Evolutionary conservation across 2,113 vertebrate species (phyloP).

Genomic region (Burhinus bistriatus): DNA sequence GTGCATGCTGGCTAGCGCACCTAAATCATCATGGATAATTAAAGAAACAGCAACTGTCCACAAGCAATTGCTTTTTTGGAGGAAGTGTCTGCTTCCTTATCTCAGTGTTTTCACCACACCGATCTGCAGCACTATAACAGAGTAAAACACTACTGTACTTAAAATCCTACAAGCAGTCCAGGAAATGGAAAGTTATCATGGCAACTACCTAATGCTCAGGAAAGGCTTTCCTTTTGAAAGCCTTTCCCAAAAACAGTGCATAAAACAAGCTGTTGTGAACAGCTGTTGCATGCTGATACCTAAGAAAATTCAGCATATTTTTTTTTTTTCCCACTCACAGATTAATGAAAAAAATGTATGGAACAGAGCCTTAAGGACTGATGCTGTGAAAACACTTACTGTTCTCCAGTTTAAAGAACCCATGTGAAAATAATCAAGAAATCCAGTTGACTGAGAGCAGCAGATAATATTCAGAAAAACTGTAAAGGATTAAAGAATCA

Average conservation of each 20-base stretch:
- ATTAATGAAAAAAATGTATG: not conserved
- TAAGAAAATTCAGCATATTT: not conserved
- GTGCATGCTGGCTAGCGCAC: not conserved
- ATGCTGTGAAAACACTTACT: not conserved
- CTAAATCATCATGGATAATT: not conserved
- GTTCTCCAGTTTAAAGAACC: not conserved
- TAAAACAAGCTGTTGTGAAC: not conserved
- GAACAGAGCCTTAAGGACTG: not conserved
- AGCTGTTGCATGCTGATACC: not conserved
- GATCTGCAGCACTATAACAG: not conserved
- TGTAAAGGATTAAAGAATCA: not conserved
- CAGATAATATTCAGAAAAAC: not conserved
- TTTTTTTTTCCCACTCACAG: not conserved
- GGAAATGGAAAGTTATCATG: not conserved
- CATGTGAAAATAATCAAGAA: not conserved
- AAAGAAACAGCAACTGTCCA: not conserved
- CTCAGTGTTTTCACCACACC: not conserved
- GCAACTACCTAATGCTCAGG: not conserved
- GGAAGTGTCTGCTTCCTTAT: not conserved
- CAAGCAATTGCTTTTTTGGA: not conserved
- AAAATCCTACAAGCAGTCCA: not conserved
- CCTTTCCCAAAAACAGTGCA: not conserved
- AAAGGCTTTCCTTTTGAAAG: not conserved
- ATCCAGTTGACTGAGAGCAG: not conserved
- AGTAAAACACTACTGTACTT: not conserved